Percentiles rank a stretch among this genome's conserved stretches.
Conservation (phyloP, 2,888 invertebrate genomes). For the Brassicogethes aeneus region DNA sequence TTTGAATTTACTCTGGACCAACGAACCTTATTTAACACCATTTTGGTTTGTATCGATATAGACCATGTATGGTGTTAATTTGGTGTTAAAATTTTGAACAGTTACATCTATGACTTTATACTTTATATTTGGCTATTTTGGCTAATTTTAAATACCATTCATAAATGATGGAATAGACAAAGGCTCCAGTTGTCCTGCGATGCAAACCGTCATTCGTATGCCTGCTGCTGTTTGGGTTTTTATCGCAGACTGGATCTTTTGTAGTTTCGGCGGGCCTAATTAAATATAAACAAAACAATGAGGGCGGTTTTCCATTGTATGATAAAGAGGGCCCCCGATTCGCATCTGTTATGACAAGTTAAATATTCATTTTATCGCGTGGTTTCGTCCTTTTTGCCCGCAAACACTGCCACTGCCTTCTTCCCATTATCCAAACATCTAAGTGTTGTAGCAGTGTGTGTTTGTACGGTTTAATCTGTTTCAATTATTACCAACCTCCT, state of each 20-base stretch:
- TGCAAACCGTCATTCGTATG: neutral
- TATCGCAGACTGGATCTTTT: conserved; percentile 17
- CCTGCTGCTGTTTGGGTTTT: conserved; percentile 12
- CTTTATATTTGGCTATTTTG: too few species aligned
- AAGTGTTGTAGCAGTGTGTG: conserved; percentile 15
- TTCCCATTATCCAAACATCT: conserved; percentile 17
- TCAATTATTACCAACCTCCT: conserved; percentile 14
- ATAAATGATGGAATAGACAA: too few species aligned
- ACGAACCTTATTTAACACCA: too few species aligned
- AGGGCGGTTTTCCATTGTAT: conserved; percentile 24
- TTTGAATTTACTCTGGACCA: too few species aligned
- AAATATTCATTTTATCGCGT: conserved; percentile 35
- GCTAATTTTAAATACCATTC: too few species aligned
- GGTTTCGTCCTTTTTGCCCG: conserved; percentile 28
- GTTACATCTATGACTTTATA: too few species aligned
- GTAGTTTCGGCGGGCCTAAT: conserved; percentile 23
- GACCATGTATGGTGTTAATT: too few species aligned
- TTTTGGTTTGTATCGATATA: too few species aligned
- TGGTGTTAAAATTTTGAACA: too few species aligned
- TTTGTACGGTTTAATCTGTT: conserved; percentile 16
- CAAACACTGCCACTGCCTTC: conserved; percentile 22
- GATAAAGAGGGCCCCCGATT: conserved; percentile 25
- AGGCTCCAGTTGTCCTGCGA: too few species aligned
- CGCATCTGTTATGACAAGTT: conserved; percentile 34
- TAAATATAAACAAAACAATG: conserved; percentile 32